phyloP scores from a whole-genome alignment of 2,888 invertebrate species.

The Meghimatium bilineatum region DNA sequence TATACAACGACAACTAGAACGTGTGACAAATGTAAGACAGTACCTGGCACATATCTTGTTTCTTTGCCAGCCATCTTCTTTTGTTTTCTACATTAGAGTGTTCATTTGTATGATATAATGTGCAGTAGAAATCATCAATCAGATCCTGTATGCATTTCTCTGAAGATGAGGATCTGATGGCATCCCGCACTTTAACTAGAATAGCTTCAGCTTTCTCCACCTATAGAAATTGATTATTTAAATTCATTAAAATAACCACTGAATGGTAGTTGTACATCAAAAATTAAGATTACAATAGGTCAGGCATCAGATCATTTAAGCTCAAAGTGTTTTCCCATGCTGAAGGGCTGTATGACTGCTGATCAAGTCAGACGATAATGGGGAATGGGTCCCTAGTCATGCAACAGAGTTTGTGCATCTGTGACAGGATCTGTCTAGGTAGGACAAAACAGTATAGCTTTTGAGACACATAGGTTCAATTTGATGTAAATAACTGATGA shows the following conservation, averaged over 20 bases:
- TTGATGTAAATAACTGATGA: too few species aligned
- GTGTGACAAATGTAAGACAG: not conserved
- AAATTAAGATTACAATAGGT: too few species aligned
- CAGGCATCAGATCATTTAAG: too few species aligned
- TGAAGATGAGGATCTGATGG: conserved; percentile 53
- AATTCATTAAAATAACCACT: not conserved
- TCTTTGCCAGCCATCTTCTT: conserved; percentile 64
- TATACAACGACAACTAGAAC: not conserved
- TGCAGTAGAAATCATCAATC: conserved; percentile 64
- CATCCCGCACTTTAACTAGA: conserved; percentile 66
- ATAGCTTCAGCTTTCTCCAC: conserved; percentile 74
- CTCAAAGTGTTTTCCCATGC: too few species aligned
- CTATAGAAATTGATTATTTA: conserved; percentile 53
- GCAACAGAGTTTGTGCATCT: too few species aligned
- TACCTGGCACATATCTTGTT: conserved; percentile 74
- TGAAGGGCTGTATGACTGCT: too few species aligned
- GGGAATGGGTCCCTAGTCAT: too few species aligned
- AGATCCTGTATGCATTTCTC: conserved; percentile 53
- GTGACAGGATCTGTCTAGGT: too few species aligned
- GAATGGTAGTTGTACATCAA: not conserved
- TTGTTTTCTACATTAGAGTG: conserved; percentile 32
- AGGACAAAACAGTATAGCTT: too few species aligned
- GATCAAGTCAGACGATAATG: too few species aligned
- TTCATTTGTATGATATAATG: conserved; percentile 59
- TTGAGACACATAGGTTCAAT: too few species aligned